Evolutionary conservation across 2,113 vertebrate species (phyloP).

Genomic region (Elachura formosa): DNA sequence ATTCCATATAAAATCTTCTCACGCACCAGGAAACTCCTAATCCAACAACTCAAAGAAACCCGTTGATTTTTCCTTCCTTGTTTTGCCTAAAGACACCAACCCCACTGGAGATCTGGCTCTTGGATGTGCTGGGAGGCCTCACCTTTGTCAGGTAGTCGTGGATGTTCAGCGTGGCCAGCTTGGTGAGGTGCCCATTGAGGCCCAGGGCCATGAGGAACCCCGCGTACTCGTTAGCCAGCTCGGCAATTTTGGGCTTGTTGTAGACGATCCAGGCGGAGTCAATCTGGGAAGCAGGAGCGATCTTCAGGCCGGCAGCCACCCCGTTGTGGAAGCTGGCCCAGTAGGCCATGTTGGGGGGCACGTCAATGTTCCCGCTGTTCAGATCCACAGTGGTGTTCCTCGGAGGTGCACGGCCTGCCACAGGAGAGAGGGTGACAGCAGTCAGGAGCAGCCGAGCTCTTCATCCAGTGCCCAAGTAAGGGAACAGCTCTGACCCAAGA

Average conservation of each 20-base stretch:
- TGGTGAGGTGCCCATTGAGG: constrained; percentile 93
- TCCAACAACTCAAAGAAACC: background rate
- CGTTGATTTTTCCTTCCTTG: background rate
- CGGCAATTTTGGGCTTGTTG: constrained; percentile 93
- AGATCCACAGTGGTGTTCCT: constrained; percentile 93
- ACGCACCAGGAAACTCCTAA: background rate
- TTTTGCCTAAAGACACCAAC: background rate
- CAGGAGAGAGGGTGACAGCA: background rate
- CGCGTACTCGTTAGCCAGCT: constrained; percentile 92
- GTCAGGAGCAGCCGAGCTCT: background rate
- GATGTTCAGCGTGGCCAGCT: constrained; percentile 93
- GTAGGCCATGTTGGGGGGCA: constrained; percentile 95
- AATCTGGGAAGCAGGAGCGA: constrained; percentile 92
- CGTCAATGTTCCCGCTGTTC: constrained; percentile 95
- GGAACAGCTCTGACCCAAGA: background rate
- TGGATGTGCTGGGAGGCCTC: background rate
- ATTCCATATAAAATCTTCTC: no score
- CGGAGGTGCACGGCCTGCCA: constrained; percentile 89
- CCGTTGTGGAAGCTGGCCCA: constrained; percentile 98
- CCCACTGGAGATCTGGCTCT: background rate
- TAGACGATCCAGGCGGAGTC: constrained; percentile 98
- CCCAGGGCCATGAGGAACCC: constrained; percentile 98
- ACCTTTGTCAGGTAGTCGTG: constrained; percentile 98
- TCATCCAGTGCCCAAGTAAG: background rate
- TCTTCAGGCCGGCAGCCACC: constrained; percentile 92